Base-by-base conservation (phyloP, 2,888 invertebrate species). In the Malthinus flaveolus region DNA sequence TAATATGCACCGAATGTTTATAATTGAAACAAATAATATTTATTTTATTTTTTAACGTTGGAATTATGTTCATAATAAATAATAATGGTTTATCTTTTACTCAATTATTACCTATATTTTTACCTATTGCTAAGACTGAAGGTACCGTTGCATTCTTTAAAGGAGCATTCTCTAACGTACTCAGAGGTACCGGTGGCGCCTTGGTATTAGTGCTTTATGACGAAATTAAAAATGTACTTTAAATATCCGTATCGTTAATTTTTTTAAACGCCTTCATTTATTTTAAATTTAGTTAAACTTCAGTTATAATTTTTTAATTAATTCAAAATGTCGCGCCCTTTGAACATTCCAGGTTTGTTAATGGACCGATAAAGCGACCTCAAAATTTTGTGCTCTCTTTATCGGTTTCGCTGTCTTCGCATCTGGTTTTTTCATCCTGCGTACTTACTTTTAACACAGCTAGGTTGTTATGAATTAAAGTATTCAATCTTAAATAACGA, bases 161-260 rank as follows among this genome's bases (percentile, higher is more conserved):
- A 86, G 97, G 95, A 64, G 95, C 95, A 59, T 90, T 95, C 84
- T 95, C 95, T 75, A 96, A 96, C 81, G 85, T 95, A 54, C 87
- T 96, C 79, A 86, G 96, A 81, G 95, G 96, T 75, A 95, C 95
- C 61, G 95, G 96, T 72, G 95, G 95, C 71, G 96, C 96, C 71
- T 87, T 96, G 72, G 95, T 96, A 69, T 86, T 96, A 72, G 95
- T 95, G 71, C 83, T 95, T 74, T 96, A 95, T 76, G 95, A 95
- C 78, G 90, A 92, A 81, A 86, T 95, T 81, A 93, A 93, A 83
- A 87, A 86, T 73, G 72, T 87, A 72, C 78, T 85, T 69, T 85
- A 85, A 85, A 68, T 57, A 58, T 36, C 37, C 47, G 36, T 54
- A 63, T 52, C 56, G 46, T 45, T 23, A 46, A 45, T 15, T 53